These are phyloP conservation scores for Oconnorella tubifera DNA, from an alignment of 2,888 invertebrate species.

Conservation along the genomic window DNA sequence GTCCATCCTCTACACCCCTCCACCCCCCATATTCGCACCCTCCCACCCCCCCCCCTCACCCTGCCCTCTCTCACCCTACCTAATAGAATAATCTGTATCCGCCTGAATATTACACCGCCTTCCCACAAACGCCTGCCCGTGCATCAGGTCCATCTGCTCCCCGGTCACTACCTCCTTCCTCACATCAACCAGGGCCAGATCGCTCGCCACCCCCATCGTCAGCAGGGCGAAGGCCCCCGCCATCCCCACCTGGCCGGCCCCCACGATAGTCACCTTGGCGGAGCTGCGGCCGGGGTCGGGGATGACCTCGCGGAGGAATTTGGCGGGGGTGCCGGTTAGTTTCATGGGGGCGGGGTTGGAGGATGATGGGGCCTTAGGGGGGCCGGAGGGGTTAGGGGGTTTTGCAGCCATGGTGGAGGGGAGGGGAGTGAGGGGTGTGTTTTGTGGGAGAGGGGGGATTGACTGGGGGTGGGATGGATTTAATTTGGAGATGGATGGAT, in stretches of 20 bases:
- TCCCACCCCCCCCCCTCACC: too few species aligned
- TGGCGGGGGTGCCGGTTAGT: neutral
- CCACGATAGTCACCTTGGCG: conserved; percentile 76
- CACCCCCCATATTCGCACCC: too few species aligned
- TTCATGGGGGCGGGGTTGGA: neutral
- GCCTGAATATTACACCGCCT: conserved; percentile 66
- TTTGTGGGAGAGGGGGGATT: too few species aligned
- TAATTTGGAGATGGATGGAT: too few species aligned
- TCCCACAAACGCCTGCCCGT: conserved; percentile 72
- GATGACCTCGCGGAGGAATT: conserved; percentile 1
- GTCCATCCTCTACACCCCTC: too few species aligned
- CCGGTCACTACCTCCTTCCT: conserved; percentile 78
- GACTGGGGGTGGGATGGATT: too few species aligned
- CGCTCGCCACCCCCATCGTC: conserved; percentile 61
- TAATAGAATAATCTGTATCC: conserved; percentile 69
- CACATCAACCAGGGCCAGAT: conserved; percentile 77
- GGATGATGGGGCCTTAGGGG: too few species aligned
- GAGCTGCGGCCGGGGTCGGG: conserved; percentile 2
- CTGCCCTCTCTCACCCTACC: too few species aligned
- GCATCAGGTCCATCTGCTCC: conserved; percentile 86
- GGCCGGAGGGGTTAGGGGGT: too few species aligned
- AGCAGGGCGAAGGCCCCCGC: conserved; percentile 82
- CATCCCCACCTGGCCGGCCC: conserved; percentile 83
- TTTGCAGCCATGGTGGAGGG: too few species aligned
- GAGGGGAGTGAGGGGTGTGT: too few species aligned